Conservation (phyloP, 2,113 vertebrate genomes). For the Corydoras sp. region DNA sequence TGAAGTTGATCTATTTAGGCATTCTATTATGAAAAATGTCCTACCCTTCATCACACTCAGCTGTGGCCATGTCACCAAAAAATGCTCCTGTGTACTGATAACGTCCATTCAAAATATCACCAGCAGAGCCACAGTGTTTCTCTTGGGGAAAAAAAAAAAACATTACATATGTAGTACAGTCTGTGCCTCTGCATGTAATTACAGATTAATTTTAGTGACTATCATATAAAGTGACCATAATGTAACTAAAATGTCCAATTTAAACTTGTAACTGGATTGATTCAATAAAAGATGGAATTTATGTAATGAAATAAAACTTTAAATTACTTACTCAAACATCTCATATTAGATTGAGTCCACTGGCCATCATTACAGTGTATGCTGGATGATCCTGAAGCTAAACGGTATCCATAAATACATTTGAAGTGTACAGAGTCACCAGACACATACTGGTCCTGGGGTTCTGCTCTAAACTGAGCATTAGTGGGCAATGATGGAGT, state of each 20-base stretch:
- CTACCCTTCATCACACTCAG: background rate
- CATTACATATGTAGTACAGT: no score
- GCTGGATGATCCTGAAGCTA: background rate
- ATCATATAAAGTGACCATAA: no score
- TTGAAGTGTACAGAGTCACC: conserved; percentile 3
- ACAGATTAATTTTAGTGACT: no score
- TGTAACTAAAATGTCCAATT: no score
- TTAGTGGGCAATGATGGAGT: background rate
- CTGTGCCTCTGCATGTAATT: no score
- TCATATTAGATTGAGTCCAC: conserved; percentile 27
- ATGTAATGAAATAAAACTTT: background rate
- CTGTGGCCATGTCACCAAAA: background rate
- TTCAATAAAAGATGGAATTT: no score
- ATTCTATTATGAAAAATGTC: background rate
- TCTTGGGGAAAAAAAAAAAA: background rate
- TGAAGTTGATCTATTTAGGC: no score
- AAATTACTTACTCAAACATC: conserved; percentile 8
- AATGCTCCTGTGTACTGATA: background rate
- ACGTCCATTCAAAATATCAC: background rate
- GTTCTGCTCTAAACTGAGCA: background rate
- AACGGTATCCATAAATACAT: conserved; percentile 10
- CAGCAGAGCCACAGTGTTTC: background rate
- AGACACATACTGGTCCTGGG: no score
- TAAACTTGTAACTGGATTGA: no score
- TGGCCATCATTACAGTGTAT: conserved; percentile 8